Percentiles rank a stretch among this genome's conserved stretches.
These are phyloP conservation scores for Podocnemis expansa DNA, from an alignment of 2,113 vertebrate genomes.

Conservation along the genomic window DNA sequence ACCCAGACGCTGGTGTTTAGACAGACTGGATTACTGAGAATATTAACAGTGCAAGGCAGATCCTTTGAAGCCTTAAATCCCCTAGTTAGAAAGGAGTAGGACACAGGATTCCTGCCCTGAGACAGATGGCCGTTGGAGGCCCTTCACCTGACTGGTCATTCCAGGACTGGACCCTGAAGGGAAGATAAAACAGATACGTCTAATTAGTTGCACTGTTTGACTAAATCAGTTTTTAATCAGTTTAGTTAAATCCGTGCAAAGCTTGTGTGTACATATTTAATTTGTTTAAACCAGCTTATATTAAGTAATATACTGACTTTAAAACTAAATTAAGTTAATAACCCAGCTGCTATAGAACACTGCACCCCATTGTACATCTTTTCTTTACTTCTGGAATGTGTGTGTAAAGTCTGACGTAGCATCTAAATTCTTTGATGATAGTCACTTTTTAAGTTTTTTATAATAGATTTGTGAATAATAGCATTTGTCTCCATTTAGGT, in stretches of 20 bases:
- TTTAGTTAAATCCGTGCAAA: neutral
- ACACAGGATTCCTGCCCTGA: neutral
- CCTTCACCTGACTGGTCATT: neutral
- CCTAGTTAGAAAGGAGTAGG: neutral
- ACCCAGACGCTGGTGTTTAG: too few species aligned
- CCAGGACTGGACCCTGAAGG: neutral
- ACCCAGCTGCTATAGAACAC: neutral
- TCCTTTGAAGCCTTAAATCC: too few species aligned
- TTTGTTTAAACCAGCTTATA: neutral
- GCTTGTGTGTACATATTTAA: neutral
- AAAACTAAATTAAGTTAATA: neutral
- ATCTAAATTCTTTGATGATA: neutral
- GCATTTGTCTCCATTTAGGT: neutral
- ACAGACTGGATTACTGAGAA: too few species aligned
- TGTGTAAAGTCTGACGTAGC: neutral
- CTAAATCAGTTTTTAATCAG: neutral
- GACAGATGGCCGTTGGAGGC: neutral
- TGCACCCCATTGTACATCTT: neutral
- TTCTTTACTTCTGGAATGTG: neutral
- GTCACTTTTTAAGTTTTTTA: constrained; percentile 12
- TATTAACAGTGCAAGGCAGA: too few species aligned
- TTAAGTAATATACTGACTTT: too few species aligned
- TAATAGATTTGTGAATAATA: constrained; percentile 27
- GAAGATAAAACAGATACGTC: neutral
- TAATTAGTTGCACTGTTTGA: neutral